phyloP scores from a whole-genome alignment of 2,797 vertebrate genomes.

The Hydrophis major region DNA sequence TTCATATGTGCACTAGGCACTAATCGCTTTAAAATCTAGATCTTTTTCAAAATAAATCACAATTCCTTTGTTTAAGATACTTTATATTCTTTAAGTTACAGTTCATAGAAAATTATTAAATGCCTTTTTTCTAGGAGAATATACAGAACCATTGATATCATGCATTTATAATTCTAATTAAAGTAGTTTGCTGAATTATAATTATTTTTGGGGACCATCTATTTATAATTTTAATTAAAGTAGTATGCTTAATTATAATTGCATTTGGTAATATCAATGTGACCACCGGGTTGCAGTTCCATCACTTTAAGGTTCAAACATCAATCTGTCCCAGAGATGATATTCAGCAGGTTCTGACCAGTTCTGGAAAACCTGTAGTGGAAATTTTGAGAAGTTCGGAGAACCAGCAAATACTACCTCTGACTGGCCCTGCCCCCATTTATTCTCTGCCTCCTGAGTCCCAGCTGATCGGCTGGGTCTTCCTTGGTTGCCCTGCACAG shows the following conservation, averaged over 20 bases:
- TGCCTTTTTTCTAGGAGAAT: not conserved
- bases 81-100: not conserved
- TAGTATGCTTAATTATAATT: not conserved
- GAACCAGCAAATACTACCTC: too few relatives aligned
- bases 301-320: not conserved
- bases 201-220: not conserved
- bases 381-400: too few relatives aligned
- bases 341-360: too few relatives aligned
- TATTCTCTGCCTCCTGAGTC: too few relatives aligned
- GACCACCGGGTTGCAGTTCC: not conserved
- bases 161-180: conserved; percentile 3
- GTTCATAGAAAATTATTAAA: not conserved
- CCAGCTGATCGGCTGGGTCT: too few relatives aligned
- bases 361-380: too few relatives aligned
- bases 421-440: too few relatives aligned
- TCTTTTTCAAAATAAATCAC: not conserved
- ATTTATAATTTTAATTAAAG: conserved; percentile 10
- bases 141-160: not conserved
- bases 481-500: too few relatives aligned
- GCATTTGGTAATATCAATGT: not conserved
- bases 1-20: not conserved
- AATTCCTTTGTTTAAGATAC: not conserved
- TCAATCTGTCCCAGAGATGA: not conserved
- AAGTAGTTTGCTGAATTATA: not conserved
- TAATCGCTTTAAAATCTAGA: not conserved